Evolutionary conservation across 2,888 invertebrate genomes (phyloP), one percentile per base, ranked within the genome.

Genomic region (Drosophila testacea): DNA sequence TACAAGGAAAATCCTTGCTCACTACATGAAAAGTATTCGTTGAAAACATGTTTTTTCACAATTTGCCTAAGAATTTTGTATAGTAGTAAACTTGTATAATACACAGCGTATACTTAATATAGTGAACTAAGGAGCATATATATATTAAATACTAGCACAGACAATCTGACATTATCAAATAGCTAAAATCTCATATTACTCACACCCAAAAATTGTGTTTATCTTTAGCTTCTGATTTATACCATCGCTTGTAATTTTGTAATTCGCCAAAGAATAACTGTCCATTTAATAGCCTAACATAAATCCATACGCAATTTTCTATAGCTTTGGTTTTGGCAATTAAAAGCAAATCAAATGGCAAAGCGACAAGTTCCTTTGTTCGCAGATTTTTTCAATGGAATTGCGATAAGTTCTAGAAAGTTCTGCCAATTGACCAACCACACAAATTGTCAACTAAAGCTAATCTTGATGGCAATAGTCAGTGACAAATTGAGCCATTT

Each of bases 321-420:
- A 6, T 69, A 57, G 76, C 66, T 68, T 59, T 76, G 64, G 51
- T 32, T 22, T 22, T 48, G 22, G 57, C 46, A 57, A 46, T 57
- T 57, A 47, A 57, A 46, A 57, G 69, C 85, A 83, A 81, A 79
- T 81, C 73, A 83, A 81, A 77, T 72, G 50, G 60, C 60, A 70
- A 55, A 51, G 61, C 60, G 77, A 77, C 79, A 66, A 70, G 50
- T 65, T 66, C 51, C 38, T 60, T 30, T 16, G 28, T 36, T 52
- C 3, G 32, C 3, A 0, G 28, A 27, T 22, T 42, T 52, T 46
- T 56, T 42, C 28, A 38, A 27, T 54, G 50, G n/a, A 47, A 27
- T 48, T 47, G 50, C 54, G 55, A 60, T 71, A 60, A 71, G 44
- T 47, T 61, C 39, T 27, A 60, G 52, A 71, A 55, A 62, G 30